A percentile compares a stretch with the other conserved stretches of the same genome.
Conservation (phyloP, 1,140 invertebrate genomes). For the Panagrolaimus sp. region DNA sequence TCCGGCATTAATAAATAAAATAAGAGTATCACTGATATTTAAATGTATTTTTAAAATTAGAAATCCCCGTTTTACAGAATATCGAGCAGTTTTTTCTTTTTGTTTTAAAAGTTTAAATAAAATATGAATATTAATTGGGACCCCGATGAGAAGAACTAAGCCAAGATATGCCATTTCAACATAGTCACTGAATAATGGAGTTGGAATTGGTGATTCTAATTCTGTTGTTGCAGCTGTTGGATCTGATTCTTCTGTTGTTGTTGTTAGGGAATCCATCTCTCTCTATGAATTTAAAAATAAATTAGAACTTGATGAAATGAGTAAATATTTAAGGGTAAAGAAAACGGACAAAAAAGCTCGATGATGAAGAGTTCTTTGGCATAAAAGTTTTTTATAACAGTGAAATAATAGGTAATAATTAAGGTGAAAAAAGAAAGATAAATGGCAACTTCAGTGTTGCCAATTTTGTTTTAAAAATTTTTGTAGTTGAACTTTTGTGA, state of each 20-base stretch:
- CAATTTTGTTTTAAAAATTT: too few species aligned
- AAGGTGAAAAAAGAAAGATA: too few species aligned
- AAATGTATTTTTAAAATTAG: constrained; percentile 53
- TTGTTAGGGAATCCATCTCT: too few species aligned
- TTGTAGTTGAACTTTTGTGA: too few species aligned
- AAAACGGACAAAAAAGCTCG: too few species aligned
- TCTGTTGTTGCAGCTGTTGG: not conserved
- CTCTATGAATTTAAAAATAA: too few species aligned
- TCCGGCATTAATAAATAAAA: constrained; percentile 41
- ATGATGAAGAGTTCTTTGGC: too few species aligned
- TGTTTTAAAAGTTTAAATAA: constrained; percentile 34
- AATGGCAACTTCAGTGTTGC: too few species aligned
- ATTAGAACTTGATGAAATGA: too few species aligned
- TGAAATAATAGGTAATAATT: too few species aligned
- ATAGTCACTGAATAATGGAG: constrained; percentile 32
- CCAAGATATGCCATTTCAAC: constrained; percentile 50
- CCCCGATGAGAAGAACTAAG: constrained; percentile 43
- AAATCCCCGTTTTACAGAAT: constrained; percentile 45
- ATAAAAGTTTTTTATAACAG: too few species aligned
- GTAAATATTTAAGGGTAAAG: too few species aligned
- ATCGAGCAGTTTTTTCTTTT: not conserved
- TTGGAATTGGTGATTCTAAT: not conserved
- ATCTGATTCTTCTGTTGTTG: not conserved
- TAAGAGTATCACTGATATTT: constrained; percentile 52
- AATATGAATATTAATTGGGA: constrained; percentile 46